Evolutionary conservation across 2,797 vertebrate species (phyloP).

Genomic region (Halcyon smyrnensis): DNA sequence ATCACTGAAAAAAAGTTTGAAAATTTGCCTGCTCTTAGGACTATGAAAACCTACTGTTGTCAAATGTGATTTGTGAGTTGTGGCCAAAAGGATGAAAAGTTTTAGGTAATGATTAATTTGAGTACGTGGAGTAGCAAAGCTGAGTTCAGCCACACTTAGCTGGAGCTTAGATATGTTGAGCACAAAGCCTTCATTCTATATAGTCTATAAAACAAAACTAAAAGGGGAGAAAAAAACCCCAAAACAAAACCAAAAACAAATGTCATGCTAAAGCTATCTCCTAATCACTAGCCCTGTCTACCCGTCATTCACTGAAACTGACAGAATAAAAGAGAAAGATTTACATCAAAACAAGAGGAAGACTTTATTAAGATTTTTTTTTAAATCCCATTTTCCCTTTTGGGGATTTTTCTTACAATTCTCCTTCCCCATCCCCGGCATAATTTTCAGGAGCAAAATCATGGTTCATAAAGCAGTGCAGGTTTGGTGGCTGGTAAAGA

Average conservation of each 20-base stretch:
- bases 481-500: not conserved
- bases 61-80: not conserved
- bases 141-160: not conserved
- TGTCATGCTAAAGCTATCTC: not conserved
- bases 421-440: fast-evolving
- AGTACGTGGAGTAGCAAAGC: not conserved
- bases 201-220: not conserved
- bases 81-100: not conserved
- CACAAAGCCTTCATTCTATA: not conserved
- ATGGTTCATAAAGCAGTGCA: not conserved
- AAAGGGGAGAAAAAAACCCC: not conserved
- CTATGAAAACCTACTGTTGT: not conserved
- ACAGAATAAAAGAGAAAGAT: not conserved
- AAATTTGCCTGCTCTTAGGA: not conserved
- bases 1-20: not conserved
- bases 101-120: not conserved
- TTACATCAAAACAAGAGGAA: not conserved
- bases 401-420: not conserved
- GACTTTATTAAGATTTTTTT: not conserved
- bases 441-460: not conserved
- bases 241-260: too few species aligned
- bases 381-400: not conserved
- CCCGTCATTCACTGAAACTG: not conserved
- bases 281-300: not conserved
- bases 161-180: not conserved